These are phyloP conservation scores for Orius insidiosus DNA, from an alignment of 1,140 invertebrate genomes.

Conservation along the genomic window DNA sequence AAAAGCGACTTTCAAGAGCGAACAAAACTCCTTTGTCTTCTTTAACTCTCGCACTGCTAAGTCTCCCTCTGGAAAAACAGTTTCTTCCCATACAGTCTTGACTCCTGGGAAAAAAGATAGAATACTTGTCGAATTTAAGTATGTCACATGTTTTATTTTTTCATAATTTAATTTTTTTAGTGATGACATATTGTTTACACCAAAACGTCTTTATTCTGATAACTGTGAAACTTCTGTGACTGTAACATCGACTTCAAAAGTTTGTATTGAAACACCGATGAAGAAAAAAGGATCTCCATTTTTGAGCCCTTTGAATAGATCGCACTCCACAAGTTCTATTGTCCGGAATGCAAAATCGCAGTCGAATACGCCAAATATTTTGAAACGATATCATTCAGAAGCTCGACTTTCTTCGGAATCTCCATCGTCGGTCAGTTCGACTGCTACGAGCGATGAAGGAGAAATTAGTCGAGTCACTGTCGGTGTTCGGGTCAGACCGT, in stretches of 20 bases:
- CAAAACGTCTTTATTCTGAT: neutral
- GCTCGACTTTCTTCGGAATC: conserved; percentile 6
- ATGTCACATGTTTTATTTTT: neutral
- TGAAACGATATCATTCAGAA: conserved; percentile 13
- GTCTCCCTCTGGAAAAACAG: too few relatives aligned
- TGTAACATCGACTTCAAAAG: conserved; percentile 1
- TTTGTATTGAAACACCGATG: neutral
- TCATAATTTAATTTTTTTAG: neutral
- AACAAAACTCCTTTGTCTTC: too few relatives aligned
- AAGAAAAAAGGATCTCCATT: neutral
- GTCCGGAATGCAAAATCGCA: neutral
- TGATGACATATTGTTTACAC: conserved; percentile 6
- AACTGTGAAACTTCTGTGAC: neutral
- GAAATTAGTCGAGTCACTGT: conserved; percentile 14
- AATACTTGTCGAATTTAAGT: too few relatives aligned
- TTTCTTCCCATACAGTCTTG: too few relatives aligned
- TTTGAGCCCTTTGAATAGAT: conserved; percentile 7
- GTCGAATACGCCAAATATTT: neutral
- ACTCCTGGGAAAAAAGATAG: too few relatives aligned
- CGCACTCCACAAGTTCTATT: conserved; percentile 12
- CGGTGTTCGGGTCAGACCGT: conserved; percentile 13
- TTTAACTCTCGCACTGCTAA: too few relatives aligned
- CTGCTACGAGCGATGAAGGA: conserved; percentile 2
- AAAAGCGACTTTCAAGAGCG: too few relatives aligned
- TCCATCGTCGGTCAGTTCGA: neutral